Percentiles rank a stretch among this genome's conserved stretches.
These are phyloP conservation scores for Linnaemya vulpina DNA, from an alignment of 2,888 invertebrate species.

Conservation along the genomic window DNA sequence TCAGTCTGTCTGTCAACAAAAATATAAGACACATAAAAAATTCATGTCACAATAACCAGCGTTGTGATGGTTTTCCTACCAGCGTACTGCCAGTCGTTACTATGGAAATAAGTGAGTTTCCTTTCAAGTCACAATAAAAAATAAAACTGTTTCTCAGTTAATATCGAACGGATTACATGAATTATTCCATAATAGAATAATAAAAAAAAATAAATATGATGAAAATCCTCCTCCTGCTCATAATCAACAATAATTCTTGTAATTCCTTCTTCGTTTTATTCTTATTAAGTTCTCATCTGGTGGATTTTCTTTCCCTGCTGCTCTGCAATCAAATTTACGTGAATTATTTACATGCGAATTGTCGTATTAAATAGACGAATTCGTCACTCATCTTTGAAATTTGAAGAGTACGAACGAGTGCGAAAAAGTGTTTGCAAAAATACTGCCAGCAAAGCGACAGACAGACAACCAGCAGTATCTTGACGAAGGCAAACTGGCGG, in stretches of 20 bases:
- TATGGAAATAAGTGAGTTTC: too few species aligned
- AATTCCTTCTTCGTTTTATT: conserved; percentile 6
- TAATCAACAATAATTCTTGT: not conserved
- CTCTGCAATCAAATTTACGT: not conserved
- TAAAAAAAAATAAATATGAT: not conserved
- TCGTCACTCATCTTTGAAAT: conserved; percentile 26
- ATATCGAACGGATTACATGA: not conserved
- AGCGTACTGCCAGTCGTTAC: too few species aligned
- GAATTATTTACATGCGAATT: conserved; percentile 23
- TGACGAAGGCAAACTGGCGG: conserved; percentile 3
- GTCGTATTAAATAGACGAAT: conserved; percentile 12
- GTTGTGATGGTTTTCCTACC: too few species aligned
- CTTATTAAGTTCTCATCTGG: not conserved
- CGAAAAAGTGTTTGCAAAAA: not conserved
- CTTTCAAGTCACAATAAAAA: too few species aligned
- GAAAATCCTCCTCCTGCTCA: not conserved
- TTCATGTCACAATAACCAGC: too few species aligned
- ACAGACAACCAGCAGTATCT: not conserved
- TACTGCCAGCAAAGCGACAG: not conserved
- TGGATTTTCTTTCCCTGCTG: not conserved
- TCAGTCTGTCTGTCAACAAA: too few species aligned
- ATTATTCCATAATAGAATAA: too few species aligned
- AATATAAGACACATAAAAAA: too few species aligned
- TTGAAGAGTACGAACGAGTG: not conserved
- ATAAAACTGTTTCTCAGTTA: not conserved